Percentiles rank a stretch among this genome's conserved stretches.
phyloP scores from a whole-genome alignment of 2,797 vertebrate species.

The Limnodromus scolopaceus region DNA sequence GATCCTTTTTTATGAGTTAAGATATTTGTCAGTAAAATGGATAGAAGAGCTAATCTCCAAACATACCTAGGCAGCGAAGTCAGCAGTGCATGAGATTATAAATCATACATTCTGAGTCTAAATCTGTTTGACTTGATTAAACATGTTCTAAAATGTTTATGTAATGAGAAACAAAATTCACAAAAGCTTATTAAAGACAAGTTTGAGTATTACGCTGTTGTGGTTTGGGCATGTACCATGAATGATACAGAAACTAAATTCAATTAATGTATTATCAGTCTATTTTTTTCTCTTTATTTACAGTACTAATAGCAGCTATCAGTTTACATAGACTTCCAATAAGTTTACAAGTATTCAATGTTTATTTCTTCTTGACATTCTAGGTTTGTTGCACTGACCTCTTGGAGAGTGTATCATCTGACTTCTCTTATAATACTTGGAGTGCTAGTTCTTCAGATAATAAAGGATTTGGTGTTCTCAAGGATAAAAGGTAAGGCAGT shows the following conservation, averaged over 20 bases:
- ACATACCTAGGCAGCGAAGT: not conserved
- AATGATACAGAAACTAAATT: not conserved
- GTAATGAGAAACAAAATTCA: not conserved
- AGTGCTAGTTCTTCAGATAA: slow-evolving; percentile 77
- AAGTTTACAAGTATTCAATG: not conserved
- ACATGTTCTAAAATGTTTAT: not conserved
- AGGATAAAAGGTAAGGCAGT: slow-evolving; percentile 76
- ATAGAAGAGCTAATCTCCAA: not conserved
- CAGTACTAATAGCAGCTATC: not conserved
- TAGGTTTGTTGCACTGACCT: slow-evolving; percentile 81
- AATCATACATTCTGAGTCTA: not conserved
- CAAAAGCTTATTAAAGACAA: not conserved
- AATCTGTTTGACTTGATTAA: not conserved
- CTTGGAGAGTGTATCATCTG: slow-evolving; percentile 83
- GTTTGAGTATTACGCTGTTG: not conserved
- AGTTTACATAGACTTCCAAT: not conserved
- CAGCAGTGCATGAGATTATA: not conserved
- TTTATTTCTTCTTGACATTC: not conserved
- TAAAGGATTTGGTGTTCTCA: slow-evolving; percentile 80
- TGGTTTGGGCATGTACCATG: not conserved
- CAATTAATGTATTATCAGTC: not conserved
- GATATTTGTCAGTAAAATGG: not conserved
- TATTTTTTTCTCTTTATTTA: not conserved
- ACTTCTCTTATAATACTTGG: slow-evolving; percentile 77
- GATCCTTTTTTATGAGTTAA: not conserved